Percentiles rank a stretch among this genome's conserved stretches.
phyloP scores from a whole-genome alignment of 2,797 vertebrate genomes.

The Gephyroberyx darwinii region DNA sequence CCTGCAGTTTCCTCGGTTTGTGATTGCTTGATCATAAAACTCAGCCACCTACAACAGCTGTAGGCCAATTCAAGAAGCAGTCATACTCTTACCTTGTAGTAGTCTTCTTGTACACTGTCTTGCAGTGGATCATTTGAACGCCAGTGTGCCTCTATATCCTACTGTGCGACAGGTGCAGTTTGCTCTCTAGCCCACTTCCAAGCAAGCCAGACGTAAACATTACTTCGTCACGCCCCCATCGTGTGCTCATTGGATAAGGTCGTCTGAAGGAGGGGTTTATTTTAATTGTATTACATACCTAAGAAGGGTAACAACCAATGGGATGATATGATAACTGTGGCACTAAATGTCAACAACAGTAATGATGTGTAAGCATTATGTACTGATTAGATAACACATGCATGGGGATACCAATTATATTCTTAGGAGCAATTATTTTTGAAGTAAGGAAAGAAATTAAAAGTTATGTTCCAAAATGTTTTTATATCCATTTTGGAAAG shows the following conservation, averaged over 20 bases:
- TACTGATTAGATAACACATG: background rate
- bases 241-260: constrained; percentile 59
- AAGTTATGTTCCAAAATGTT: background rate
- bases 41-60: background rate
- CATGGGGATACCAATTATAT: background rate
- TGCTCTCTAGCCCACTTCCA: constrained; percentile 73
- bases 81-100: constrained; percentile 63
- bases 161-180: constrained; percentile 52
- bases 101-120: constrained; percentile 56
- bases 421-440: background rate
- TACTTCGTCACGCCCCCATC: constrained; percentile 55
- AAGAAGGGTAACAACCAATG: background rate
- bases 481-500: too few relatives aligned
- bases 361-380: background rate
- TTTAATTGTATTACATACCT: background rate
- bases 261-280: constrained; percentile 41
- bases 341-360: too few relatives aligned
- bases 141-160: constrained; percentile 20
- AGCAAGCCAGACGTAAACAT: constrained; percentile 70
- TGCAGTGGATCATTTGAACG: constrained; percentile 67
- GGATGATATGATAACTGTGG: background rate
- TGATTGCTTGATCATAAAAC: constrained; percentile 1
- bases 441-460: background rate
- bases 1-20: too few relatives aligned
- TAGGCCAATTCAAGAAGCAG: background rate